Evolutionary conservation across 2,888 invertebrate genomes (phyloP).

Genomic region (Machimus atricapillus): DNA sequence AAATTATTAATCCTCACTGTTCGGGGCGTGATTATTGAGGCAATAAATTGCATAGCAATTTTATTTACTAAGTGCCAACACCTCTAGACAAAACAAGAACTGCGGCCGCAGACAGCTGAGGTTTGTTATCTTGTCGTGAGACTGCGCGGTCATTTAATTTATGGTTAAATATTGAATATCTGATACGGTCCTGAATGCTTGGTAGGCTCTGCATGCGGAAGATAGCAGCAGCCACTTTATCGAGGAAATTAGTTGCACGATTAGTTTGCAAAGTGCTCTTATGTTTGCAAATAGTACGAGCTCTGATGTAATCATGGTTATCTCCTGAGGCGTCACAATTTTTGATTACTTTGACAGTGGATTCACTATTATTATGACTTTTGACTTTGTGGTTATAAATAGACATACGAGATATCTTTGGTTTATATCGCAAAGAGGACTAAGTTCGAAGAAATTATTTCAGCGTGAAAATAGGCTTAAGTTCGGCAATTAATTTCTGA

Average conservation of each 20-base stretch:
- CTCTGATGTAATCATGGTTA: not conserved
- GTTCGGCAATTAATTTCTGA: too few species aligned
- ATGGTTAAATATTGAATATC: not conserved
- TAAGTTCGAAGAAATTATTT: not conserved
- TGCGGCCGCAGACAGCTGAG: not conserved
- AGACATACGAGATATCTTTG: not conserved
- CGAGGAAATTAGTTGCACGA: not conserved
- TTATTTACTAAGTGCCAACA: not conserved
- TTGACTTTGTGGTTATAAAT: not conserved
- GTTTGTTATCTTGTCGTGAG: not conserved
- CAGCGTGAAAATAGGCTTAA: too few species aligned
- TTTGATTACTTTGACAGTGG: not conserved
- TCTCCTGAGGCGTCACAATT: not conserved
- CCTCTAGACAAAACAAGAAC: not conserved
- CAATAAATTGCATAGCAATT: not conserved
- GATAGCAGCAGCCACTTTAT: not conserved
- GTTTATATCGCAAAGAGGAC: not conserved
- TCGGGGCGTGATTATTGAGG: not conserved
- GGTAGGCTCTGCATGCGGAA: not conserved
- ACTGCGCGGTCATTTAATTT: not conserved
- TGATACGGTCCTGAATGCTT: not conserved
- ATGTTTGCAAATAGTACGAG: not conserved
- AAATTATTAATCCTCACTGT: not conserved
- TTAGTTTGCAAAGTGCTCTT: not conserved
- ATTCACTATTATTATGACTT: not conserved